Evolutionary conservation across 2,888 invertebrate species (phyloP).

Genomic region (Brachylomia viminalis): DNA sequence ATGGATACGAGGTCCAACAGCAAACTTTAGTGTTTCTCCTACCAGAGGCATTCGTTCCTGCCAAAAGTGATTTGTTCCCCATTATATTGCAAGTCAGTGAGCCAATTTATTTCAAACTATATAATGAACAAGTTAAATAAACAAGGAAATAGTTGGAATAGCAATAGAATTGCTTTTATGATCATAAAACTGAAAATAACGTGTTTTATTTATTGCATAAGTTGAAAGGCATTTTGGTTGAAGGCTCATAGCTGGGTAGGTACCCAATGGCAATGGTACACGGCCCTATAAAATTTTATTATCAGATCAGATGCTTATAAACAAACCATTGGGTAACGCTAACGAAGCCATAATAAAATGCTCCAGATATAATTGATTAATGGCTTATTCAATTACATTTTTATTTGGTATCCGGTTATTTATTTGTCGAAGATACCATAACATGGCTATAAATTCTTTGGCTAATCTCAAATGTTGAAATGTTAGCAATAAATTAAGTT

Average conservation of each 20-base stretch:
- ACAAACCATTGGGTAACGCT: conserved; percentile 71
- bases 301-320: conserved; percentile 70
- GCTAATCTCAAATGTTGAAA: conserved; percentile 18
- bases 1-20: conserved; percentile 73
- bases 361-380: conserved; percentile 78
- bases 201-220: conserved; percentile 53
- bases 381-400: conserved; percentile 66
- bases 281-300: conserved; percentile 60
- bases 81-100: conserved; percentile 57
- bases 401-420: conserved; percentile 61
- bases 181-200: conserved; percentile 40
- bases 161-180: conserved; percentile 23
- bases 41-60: conserved; percentile 66
- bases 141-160: conserved; percentile 33
- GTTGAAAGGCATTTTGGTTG: conserved; percentile 35
- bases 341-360: conserved; percentile 77
- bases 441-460: conserved; percentile 56
- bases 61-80: conserved; percentile 66
- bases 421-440: conserved; percentile 64
- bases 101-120: conserved; percentile 55
- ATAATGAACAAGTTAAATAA: conserved; percentile 50
- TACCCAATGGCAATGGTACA: conserved; percentile 15
- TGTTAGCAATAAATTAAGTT: conserved; percentile 8
- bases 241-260: conserved; percentile 1
- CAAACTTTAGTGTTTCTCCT: conserved; percentile 68